Evolutionary conservation across 2,888 invertebrate genomes (phyloP), one percentile per base, ranked within the genome.

Genomic region (Volucella inanis): DNA sequence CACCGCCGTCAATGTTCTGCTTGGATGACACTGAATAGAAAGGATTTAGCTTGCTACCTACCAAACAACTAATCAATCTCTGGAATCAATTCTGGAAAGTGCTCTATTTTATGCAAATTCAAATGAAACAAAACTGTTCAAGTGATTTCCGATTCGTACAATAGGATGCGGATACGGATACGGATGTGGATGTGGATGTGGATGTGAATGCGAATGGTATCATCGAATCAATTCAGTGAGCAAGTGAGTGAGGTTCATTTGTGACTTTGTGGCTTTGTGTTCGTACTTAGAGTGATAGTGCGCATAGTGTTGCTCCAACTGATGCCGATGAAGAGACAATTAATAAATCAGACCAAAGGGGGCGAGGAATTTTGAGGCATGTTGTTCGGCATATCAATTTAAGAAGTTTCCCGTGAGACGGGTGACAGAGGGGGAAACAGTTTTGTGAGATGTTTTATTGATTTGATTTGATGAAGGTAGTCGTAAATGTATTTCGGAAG

Each of bases 41-140:
- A 31, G 71, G 50, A 64, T 15, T 52, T 71, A 18, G 31, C 14
- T 45, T 11, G 61, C 39, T 38, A 65, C 45, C 65, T 15, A 64
- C 54, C 49, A 75, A 12, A 45, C 78, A 71, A 78, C 76, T 71
- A 82, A 74, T 83, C 78, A 83, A 78, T 83, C 62, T 78, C 6
- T 31, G 31, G 31, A 31, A 31, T 31, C 72, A 64, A 74, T 83
- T 64, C 68, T 55, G 65, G 71, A 64, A 64, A 68, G 61, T 54
- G 57, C 64, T 61, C 41, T 80, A 55, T 81, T 81, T 77, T 85
- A 85, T 85, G 85, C 76, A 85, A 85, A 81, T 81, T 74, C 68
- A 77, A 85, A 80, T 50, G 72, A 78, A 81, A 76, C 80, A 76
- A 85, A 76, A 68, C 85, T 76, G 72, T 80, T 80, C 76, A 83